Base-by-base conservation (phyloP, 2,113 vertebrate species). In the Gymnorhina tibicen region DNA sequence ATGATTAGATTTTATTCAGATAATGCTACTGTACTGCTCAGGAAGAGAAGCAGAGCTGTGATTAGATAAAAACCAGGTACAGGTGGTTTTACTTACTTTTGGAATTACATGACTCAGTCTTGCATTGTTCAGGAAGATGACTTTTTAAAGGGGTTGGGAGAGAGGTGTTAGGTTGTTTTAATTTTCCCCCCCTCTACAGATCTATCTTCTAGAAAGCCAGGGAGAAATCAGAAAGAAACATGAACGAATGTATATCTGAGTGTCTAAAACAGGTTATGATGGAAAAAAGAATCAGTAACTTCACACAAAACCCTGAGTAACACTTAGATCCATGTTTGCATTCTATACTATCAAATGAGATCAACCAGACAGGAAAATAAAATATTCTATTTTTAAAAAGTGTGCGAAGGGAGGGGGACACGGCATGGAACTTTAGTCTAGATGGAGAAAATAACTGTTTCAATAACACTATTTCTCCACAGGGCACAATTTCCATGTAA, bases 1-100 rank as follows among this genome's bases (percentile, higher is more conserved):
- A 28, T 19, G 74, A 85, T 94, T 76, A 88, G 85, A 85, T 90
- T 95, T 85, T 30, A 41, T 56, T 90, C 85, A 83, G 85, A 82
- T 78, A 85, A 76, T 85, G 75, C 62, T 16, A 13, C 59, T 26
- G 50, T 24, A 14, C 67, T 37, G 84, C 91, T 89, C 3, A 6
- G 63, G 76, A 68, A 76, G 87, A 72, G 66, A 60, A 90, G 76
- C 75, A 3, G 78, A 90, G 84, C 52, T 47, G 22, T 0, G 16
- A 92, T 95, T 93, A 96, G 85, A 23, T 95, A 94, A 95, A 91
- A 26, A 11, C 16, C 42, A 23, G 4, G 20, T 37, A 20, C 44
- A 69, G 75, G 79, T 77, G 79, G 59, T 33, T 90, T 56, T 50
- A 55, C 67, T 76, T 41, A 83, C 75, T 80, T 72, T 35, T 23